phyloP scores from a whole-genome alignment of 2,797 vertebrate species.

The Triplophysa bombifrons region DNA sequence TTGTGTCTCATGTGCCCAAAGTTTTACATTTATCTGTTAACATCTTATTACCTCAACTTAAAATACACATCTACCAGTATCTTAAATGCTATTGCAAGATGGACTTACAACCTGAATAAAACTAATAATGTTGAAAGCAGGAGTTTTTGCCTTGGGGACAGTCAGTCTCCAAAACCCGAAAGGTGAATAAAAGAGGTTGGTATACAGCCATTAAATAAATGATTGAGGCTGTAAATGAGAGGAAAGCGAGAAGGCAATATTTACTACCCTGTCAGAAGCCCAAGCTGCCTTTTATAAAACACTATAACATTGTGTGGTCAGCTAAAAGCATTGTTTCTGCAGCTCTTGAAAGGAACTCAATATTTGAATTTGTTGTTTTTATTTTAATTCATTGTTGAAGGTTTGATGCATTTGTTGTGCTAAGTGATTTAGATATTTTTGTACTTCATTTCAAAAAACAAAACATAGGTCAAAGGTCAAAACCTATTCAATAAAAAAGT shows the following conservation, averaged over 20 bases:
- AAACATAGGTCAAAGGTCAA: background rate
- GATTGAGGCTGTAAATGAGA: constrained; percentile 26
- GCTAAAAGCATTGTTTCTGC: background rate
- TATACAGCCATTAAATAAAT: constrained; percentile 27
- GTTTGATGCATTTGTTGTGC: no score
- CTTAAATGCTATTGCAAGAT: background rate
- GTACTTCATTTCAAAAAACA: background rate
- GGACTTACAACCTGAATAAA: background rate
- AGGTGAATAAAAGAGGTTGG: constrained; percentile 34
- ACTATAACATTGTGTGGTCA: background rate
- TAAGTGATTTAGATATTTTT: background rate
- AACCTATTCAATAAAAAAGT: background rate
- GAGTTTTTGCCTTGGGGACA: background rate
- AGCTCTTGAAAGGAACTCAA: background rate
- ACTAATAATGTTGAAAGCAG: constrained; percentile 9
- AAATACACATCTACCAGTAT: background rate
- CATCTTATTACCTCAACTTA: no score
- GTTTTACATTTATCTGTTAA: background rate
- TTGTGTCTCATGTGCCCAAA: background rate
- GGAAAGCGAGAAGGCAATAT: constrained; percentile 28
- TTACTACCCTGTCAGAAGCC: constrained; percentile 34
- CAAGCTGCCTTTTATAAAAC: background rate
- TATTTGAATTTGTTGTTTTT: background rate
- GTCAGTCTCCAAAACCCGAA: constrained; percentile 13
- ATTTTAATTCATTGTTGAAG: background rate